phyloP scores from a whole-genome alignment of 2,888 invertebrate species.

The Eupithecia subfuscata region DNA sequence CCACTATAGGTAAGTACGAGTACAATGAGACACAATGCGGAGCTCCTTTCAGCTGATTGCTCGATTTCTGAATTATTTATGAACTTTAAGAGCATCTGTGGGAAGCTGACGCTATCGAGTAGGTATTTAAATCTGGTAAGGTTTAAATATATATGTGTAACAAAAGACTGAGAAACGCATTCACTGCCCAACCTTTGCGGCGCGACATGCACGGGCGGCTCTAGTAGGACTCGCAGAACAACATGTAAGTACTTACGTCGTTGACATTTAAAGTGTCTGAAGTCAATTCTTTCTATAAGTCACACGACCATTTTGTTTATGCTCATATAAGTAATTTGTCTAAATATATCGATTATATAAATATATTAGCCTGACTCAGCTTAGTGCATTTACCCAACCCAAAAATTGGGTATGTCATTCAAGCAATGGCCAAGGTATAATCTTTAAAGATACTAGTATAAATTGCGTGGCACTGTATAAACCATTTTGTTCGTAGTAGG shows the following conservation, averaged over 20 bases:
- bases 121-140: not conserved
- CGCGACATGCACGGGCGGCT: too few relatives aligned
- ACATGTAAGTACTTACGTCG: too few relatives aligned
- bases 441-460: not conserved
- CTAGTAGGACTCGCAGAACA: too few relatives aligned
- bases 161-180: not conserved
- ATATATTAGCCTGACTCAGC: not conserved
- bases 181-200: too few relatives aligned
- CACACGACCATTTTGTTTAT: too few relatives aligned
- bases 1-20: not conserved
- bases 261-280: too few relatives aligned
- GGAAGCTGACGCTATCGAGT: not conserved
- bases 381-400: not conserved
- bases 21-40: slow-evolving; percentile 14
- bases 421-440: not conserved
- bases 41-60: slow-evolving; percentile 21
- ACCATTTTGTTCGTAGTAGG: slow-evolving; percentile 5
- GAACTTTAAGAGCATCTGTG: not conserved
- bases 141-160: not conserved
- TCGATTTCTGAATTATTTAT: slow-evolving; percentile 2
- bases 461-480: slow-evolving; percentile 5
- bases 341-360: too few relatives aligned
- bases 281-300: not conserved
- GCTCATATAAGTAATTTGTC: not conserved
- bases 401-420: not conserved